Conservation (phyloP, 2,888 invertebrate genomes). For the Amorpha juglandis region DNA sequence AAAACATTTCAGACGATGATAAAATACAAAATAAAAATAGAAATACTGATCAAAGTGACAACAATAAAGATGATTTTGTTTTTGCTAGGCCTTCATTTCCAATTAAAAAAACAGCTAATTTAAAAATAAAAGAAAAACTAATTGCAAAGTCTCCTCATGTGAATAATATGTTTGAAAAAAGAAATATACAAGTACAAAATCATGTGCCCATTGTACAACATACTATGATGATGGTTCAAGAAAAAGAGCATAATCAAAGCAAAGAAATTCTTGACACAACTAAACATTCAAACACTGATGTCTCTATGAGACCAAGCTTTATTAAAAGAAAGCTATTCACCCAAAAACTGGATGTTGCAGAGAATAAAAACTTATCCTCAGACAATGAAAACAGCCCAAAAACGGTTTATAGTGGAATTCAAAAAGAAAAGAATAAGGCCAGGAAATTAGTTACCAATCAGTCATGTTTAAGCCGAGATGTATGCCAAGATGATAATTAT, state of each 20-base stretch:
- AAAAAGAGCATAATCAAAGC: slow-evolving; percentile 31
- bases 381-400: slow-evolving; percentile 63
- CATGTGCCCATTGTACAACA: not conserved
- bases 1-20: slow-evolving; percentile 33
- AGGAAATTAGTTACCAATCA: slow-evolving; percentile 67
- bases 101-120: slow-evolving; percentile 46
- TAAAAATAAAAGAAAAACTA: slow-evolving; percentile 46
- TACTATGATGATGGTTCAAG: slow-evolving; percentile 20
- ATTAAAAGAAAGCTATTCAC: slow-evolving; percentile 75
- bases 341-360: slow-evolving; percentile 68
- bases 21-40: slow-evolving; percentile 30
- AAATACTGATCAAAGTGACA: slow-evolving; percentile 33
- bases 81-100: slow-evolving; percentile 64
- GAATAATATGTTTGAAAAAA: slow-evolving; percentile 37
- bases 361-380: slow-evolving; percentile 55
- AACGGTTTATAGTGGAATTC: slow-evolving; percentile 50
- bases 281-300: slow-evolving; percentile 45
- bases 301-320: slow-evolving; percentile 72
- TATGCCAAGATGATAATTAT: slow-evolving; percentile 62
- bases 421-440: slow-evolving; percentile 67
- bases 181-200: slow-evolving; percentile 28
- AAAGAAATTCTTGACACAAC: slow-evolving; percentile 34
- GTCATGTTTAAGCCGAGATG: slow-evolving; percentile 66
- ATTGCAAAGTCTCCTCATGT: slow-evolving; percentile 50
- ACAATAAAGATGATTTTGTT: slow-evolving; percentile 51